Conservation (phyloP, 2,113 vertebrate species). For the Oreotragus oreotragus region DNA sequence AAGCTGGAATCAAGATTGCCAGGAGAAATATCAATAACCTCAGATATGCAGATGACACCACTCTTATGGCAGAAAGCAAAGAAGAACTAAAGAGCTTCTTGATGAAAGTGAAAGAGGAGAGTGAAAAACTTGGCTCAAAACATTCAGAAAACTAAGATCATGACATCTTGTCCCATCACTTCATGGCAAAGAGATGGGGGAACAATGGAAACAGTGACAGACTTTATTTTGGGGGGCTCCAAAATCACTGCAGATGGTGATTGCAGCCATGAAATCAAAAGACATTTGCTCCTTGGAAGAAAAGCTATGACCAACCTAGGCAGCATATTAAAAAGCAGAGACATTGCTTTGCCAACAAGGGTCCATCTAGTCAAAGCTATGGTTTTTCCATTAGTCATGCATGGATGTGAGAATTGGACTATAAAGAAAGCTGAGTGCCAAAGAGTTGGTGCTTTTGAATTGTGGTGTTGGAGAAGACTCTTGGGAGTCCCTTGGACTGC, state of each 20-base stretch:
- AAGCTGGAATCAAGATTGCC: not conserved
- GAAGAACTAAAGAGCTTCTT: not conserved
- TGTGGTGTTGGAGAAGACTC: not conserved
- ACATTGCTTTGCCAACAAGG: not conserved
- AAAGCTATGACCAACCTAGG: not conserved
- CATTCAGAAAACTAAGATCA: not conserved
- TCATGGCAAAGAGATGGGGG: not conserved
- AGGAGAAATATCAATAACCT: not conserved
- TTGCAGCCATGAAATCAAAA: not conserved
- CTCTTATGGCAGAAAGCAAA: not conserved
- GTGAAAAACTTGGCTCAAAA: not conserved
- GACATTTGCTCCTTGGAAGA: not conserved
- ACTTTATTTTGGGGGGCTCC: not conserved
- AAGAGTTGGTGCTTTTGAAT: not conserved
- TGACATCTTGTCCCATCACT: not conserved
- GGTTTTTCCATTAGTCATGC: not conserved
- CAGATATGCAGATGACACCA: not conserved
- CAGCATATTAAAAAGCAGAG: not conserved
- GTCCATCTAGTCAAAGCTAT: not conserved
- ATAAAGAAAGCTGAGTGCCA: not conserved
- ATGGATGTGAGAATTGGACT: not conserved
- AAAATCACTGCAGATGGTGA: not conserved
- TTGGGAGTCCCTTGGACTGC: not conserved
- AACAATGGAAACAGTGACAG: not conserved
- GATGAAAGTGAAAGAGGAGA: not conserved